phyloP scores from a whole-genome alignment of 2,797 vertebrate species.

The Lindbergichthys nudifrons region DNA sequence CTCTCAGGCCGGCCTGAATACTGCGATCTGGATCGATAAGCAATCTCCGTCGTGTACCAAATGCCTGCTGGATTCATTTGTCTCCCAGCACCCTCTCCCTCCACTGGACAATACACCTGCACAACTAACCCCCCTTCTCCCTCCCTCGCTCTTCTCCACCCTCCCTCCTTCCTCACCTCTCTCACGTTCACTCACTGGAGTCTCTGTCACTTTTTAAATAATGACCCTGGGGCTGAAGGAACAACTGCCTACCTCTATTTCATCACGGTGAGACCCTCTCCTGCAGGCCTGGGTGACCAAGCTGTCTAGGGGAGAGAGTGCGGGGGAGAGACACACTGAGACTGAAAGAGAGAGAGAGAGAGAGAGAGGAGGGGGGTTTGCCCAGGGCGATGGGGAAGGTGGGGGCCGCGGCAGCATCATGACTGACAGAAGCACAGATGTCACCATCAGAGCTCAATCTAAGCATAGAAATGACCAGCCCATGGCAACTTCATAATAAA shows the following conservation, averaged over 20 bases:
- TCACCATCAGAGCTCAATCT: conserved; percentile 85
- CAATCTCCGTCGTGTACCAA: conserved; percentile 99
- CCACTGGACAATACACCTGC: conserved; percentile 93
- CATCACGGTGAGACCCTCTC: conserved; percentile 87
- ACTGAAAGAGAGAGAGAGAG: conserved; percentile 50
- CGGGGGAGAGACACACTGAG: conserved; percentile 35
- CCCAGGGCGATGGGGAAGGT: conserved; percentile 75
- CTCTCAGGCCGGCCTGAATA: conserved; percentile 94
- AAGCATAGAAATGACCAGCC: conserved; percentile 84
- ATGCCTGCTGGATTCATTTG: conserved; percentile 99
- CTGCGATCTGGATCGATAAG: conserved; percentile 99
- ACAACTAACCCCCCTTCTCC: conserved; percentile 69
- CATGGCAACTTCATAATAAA: conserved; percentile 72
- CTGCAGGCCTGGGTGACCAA: conserved; percentile 72
- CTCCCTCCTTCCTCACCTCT: conserved; percentile 70
- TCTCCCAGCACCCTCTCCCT: conserved; percentile 90
- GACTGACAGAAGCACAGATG: conserved; percentile 89
- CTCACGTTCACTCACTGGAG: conserved; percentile 80
- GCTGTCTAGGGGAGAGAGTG: conserved; percentile 57
- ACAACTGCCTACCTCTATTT: conserved; percentile 90
- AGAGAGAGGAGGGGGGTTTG: conserved; percentile 81
- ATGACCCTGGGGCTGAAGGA: conserved; percentile 92
- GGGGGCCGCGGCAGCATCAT: conserved; percentile 77
- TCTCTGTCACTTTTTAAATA: conserved; percentile 92
- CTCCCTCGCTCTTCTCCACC: conserved; percentile 42